Evolutionary conservation across 2,797 vertebrate species (phyloP).

Genomic region (Sphenodon punctatus): DNA sequence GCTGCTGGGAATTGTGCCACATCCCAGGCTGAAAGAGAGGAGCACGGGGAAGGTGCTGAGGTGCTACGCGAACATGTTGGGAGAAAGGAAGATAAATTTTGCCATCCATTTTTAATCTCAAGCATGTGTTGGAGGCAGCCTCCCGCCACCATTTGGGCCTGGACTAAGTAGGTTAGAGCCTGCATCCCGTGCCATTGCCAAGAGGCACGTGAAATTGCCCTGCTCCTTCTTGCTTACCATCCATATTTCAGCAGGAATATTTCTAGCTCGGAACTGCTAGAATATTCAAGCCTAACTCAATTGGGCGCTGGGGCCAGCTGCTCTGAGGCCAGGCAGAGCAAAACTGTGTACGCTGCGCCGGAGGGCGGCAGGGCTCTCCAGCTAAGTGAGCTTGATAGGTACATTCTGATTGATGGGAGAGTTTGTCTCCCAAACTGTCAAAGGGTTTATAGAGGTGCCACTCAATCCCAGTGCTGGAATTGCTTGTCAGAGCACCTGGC

Average conservation of each 20-base stretch:
- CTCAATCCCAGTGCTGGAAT: constrained; percentile 80
- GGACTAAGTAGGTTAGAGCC: constrained; percentile 22
- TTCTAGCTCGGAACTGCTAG: constrained; percentile 15
- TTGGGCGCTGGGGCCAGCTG: neutral
- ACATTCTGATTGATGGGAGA: constrained; percentile 88
- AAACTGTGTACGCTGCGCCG: constrained; percentile 60
- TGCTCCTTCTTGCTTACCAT: neutral
- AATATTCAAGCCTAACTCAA: constrained; percentile 41
- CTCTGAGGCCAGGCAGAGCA: constrained; percentile 32
- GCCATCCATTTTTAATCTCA: neutral
- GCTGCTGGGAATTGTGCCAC: too few relatives aligned
- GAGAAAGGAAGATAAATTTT: neutral
- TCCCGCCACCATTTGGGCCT: too few relatives aligned
- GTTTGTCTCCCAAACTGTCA: constrained; percentile 97
- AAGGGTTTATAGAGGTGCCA: constrained; percentile 97
- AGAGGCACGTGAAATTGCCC: rapidly evolving
- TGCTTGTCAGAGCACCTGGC: constrained; percentile 81
- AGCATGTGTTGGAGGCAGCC: neutral
- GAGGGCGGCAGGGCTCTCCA: constrained; percentile 27
- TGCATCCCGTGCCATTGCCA: neutral
- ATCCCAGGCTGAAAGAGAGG: too few relatives aligned
- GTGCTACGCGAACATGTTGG: neutral
- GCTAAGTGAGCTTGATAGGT: constrained; percentile 93
- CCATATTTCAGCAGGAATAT: constrained; percentile 2
- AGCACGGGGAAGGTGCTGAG: too few relatives aligned